phyloP scores from a whole-genome alignment of 2,888 invertebrate species.

The Blastobasis lacticolella region DNA sequence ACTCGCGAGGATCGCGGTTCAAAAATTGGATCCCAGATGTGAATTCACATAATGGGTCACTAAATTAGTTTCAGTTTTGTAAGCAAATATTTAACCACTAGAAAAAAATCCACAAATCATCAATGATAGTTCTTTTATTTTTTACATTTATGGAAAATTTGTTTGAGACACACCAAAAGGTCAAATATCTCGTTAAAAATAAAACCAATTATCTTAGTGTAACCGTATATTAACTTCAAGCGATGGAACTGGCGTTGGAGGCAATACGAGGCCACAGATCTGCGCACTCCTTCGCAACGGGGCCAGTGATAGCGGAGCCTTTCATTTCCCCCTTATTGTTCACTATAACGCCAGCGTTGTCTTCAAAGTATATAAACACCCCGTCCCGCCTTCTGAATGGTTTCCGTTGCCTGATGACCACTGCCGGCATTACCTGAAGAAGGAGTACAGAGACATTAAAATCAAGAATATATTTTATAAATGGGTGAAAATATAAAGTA shows the following conservation, averaged over 20 bases:
- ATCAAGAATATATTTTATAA: too few relatives aligned
- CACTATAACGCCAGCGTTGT: constrained; percentile 99
- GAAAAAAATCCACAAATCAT: too few relatives aligned
- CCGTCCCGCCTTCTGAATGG: constrained; percentile 99
- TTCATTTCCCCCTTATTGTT: constrained; percentile 99
- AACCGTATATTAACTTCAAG: constrained; percentile 70
- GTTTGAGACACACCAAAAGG: too few relatives aligned
- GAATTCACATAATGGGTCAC: too few relatives aligned
- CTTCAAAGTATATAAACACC: constrained; percentile 99
- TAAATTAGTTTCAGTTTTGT: too few relatives aligned
- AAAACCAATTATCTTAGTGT: constrained; percentile 19
- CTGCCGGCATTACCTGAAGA: constrained; percentile 95
- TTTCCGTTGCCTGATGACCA: constrained; percentile 98
- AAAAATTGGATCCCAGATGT: too few relatives aligned
- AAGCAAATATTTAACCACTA: too few relatives aligned
- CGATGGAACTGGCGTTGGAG: constrained; percentile 99
- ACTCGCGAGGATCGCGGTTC: too few relatives aligned
- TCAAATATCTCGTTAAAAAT: constrained; percentile 9
- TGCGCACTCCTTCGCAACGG: constrained; percentile 99
- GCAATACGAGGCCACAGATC: constrained; percentile 99
- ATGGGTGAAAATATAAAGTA: too few relatives aligned
- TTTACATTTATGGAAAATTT: too few relatives aligned
- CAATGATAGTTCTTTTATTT: too few relatives aligned
- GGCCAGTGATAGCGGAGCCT: constrained; percentile 99
- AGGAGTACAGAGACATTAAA: neutral